Base-by-base conservation (phyloP, 1,140 invertebrate genomes). In the Listronotus bonariensis region DNA sequence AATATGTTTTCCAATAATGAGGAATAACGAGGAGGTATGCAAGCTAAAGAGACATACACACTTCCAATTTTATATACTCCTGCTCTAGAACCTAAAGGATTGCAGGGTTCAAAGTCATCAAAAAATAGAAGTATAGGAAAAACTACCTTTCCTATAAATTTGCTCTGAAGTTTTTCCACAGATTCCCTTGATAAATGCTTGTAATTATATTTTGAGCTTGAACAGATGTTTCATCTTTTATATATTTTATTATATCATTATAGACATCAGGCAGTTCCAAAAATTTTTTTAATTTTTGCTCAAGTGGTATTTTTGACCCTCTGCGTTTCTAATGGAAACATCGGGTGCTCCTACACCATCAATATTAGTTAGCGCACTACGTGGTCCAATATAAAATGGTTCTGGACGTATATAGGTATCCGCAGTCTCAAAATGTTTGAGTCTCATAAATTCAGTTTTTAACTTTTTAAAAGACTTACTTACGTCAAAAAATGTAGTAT, bases 1-100 rank as follows among this genome's bases (percentile, higher is more conserved):
- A 74, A 77, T 53, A 79, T 75, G 60, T 76, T 75, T 40, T 74
- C 66, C 65, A 65, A 51, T 51, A 60, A 10, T 12, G 12, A 26
- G 20, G 20, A 26, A 5, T 26, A 26, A 26, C 20, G 20, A 46
- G 17, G 32, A 11, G 61, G 61, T 31, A 53, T 64, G 18, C 38
- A 7, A 12, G 52, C 17, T 46, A 64, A 38, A 12, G 34, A 55
- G 41, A 46, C 48, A n/a, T n/a, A 15, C 55, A 64, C 14, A 64
- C 15, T 18, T 52, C n/a, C 51, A 34, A 64, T 36, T 48, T 64
- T 64, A 48, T 64, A 53, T 6, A 61, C 38, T 14, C 26, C 34
- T 8, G 61, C 61, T 20, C 52, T 53, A 15, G 61, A 55, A 34
- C 20, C 51, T 45, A 55, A 48, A 15, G 61, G 61, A 34, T 64